phyloP scores from a whole-genome alignment of 2,113 vertebrate species.

The Alouatta palliata region DNA sequence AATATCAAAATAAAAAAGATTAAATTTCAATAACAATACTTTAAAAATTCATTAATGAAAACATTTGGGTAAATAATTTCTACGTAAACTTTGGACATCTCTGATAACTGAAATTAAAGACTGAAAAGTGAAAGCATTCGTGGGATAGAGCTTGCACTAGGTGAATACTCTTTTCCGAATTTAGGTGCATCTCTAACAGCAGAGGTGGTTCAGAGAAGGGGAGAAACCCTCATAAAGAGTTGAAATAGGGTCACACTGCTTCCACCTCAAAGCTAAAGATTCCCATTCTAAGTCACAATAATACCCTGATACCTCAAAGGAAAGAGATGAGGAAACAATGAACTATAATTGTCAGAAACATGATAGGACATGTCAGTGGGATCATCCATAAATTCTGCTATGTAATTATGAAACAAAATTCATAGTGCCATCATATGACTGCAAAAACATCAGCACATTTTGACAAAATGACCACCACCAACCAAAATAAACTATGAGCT shows the following conservation, averaged over 20 bases:
- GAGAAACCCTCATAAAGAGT: neutral
- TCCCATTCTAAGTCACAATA: neutral
- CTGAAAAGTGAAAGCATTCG: neutral
- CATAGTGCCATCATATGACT: neutral
- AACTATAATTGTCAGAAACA: neutral
- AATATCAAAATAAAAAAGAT: conserved; percentile 33
- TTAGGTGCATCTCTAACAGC: neutral
- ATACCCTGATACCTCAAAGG: neutral
- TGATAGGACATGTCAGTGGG: neutral
- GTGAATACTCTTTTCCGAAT: neutral
- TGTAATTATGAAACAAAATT: neutral
- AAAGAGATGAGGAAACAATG: neutral
- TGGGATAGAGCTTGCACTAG: neutral
- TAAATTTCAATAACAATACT: conserved; percentile 27
- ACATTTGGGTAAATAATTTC: neutral
- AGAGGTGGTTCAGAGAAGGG: neutral
- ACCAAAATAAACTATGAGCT: neutral
- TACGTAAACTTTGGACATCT: neutral
- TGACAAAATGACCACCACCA: neutral
- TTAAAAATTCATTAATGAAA: conserved; percentile 26
- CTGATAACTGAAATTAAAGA: neutral
- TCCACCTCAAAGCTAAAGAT: neutral
- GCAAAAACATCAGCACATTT: neutral
- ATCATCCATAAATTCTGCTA: neutral
- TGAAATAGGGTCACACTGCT: neutral